Evolutionary conservation across 1,140 invertebrate genomes (phyloP).

Genomic region (Pogonomyrmex californicus): DNA sequence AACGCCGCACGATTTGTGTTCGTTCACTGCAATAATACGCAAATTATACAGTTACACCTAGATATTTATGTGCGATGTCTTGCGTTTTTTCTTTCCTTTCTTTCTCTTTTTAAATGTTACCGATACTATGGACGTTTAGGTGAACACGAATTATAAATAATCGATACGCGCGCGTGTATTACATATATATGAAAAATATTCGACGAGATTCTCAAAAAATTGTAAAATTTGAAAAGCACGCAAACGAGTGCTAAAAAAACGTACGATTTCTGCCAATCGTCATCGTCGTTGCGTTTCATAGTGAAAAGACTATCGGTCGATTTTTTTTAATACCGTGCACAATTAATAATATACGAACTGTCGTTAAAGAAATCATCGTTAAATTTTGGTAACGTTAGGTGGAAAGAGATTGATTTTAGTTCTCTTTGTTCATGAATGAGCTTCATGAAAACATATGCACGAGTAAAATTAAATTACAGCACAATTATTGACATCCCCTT

Average conservation of each 20-base stretch:
- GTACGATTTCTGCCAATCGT: background rate
- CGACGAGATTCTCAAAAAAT: constrained; percentile 68
- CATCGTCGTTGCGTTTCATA: background rate
- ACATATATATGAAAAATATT: constrained; percentile 57
- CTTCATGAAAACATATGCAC: background rate
- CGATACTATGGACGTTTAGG: constrained; percentile 55
- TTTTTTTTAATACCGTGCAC: background rate
- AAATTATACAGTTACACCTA: background rate
- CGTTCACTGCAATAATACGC: background rate
- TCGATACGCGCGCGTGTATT: constrained; percentile 49
- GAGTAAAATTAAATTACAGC: constrained; percentile 34
- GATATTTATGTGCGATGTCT: background rate
- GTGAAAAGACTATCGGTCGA: background rate
- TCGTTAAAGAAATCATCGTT: constrained; percentile 21
- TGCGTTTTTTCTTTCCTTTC: background rate
- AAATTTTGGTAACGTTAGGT: background rate
- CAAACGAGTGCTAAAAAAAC: constrained; percentile 35
- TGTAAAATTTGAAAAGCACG: constrained; percentile 31
- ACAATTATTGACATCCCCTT: constrained; percentile 28
- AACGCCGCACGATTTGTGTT: no score
- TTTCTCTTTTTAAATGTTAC: constrained; percentile 12
- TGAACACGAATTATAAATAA: constrained; percentile 69
- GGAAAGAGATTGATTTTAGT: background rate
- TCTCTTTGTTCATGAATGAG: background rate
- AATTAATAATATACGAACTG: constrained; percentile 8